Base-by-base conservation (phyloP, 2,888 invertebrate genomes). In the Acanthoscelides obtectus region DNA sequence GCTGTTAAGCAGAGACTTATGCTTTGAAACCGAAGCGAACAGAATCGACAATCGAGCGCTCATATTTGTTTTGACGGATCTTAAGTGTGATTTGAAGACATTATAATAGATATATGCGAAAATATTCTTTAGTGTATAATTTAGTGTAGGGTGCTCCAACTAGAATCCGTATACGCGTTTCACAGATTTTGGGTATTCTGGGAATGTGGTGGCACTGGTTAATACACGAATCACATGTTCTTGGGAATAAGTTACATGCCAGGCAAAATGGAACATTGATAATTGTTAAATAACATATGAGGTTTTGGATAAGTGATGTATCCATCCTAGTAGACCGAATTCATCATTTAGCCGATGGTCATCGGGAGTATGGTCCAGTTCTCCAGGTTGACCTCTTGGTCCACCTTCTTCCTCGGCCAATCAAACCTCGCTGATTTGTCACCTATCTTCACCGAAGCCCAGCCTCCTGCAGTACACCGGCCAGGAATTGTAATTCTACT, bases 371-470 rank as follows among this genome's bases (percentile, higher is more conserved):
- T 72, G 70, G 74, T 25, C 71, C 68, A 22, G 69, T 70, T 71
- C 77, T 74, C 77, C 77, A 79, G 79, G 81, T 45, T 81, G 81
- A 81, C 83, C 80, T 81, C 81, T 81, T 79, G 79, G 81, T 79
- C 80, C 81, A 80, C 79, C 66, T 72, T 78, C 76, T 73, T 77
- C 78, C 74, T 76, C 80, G 78, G 74, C 84, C 84, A 84, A 84
- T 84, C 80, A 79, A 76, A 79, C 77, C 72, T 78, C 78, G 78
- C 80, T 81, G 83, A 84, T 82, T 83, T 84, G 84, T 84, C 85
- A 84, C 85, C 84, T 84, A 84, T 83, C 82, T 79, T 80, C 76
- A 78, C 73, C 78, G 77, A 79, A 76, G 84, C 80, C 84, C 84
- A 77, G 80, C 84, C 85, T 83, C 80, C 83, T 20, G 21, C 21